A percentile compares a stretch with the other conserved stretches of the same genome.
These are phyloP conservation scores for Drosophila setifemur DNA, from an alignment of 1,140 invertebrate species.

Conservation along the genomic window DNA sequence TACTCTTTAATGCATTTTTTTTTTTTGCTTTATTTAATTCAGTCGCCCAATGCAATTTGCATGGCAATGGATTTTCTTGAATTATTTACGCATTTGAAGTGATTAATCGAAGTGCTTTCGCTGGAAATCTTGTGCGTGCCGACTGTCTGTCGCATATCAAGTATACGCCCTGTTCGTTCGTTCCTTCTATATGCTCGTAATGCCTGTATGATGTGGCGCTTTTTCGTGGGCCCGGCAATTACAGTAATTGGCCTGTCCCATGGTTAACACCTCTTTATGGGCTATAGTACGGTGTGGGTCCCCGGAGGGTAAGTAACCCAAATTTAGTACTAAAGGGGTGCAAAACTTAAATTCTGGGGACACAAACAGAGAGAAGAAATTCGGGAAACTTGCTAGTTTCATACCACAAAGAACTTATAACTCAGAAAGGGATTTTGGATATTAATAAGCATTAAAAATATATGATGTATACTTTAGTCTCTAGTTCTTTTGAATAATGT, in stretches of 20 bases:
- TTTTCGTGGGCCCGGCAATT: conserved; percentile 45
- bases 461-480: too few species aligned
- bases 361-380: background rate
- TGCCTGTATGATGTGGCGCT: conserved; percentile 26
- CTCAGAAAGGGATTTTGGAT: too few species aligned
- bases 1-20: conserved; percentile 24
- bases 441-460: too few species aligned
- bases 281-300: background rate
- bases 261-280: conserved; percentile 31
- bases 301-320: conserved; percentile 33
- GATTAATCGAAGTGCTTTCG: conserved; percentile 70
- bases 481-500: too few species aligned
- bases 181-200: conserved; percentile 16
- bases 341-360: background rate
- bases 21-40: conserved; percentile 8
- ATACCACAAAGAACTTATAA: too few species aligned
- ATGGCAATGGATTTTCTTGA: conserved; percentile 47
- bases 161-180: conserved; percentile 48
- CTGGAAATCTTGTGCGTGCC: conserved; percentile 47
- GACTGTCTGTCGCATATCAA: conserved; percentile 18
- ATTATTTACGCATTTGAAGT: conserved; percentile 64
- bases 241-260: conserved; percentile 46
- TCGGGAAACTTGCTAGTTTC: too few species aligned
- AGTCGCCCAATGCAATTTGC: conserved; percentile 46
- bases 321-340: conserved; percentile 3